Percentiles rank a stretch among this genome's conserved stretches.
Conservation (phyloP, 2,888 invertebrate species). For the Aphidoletes aphidimyza region DNA sequence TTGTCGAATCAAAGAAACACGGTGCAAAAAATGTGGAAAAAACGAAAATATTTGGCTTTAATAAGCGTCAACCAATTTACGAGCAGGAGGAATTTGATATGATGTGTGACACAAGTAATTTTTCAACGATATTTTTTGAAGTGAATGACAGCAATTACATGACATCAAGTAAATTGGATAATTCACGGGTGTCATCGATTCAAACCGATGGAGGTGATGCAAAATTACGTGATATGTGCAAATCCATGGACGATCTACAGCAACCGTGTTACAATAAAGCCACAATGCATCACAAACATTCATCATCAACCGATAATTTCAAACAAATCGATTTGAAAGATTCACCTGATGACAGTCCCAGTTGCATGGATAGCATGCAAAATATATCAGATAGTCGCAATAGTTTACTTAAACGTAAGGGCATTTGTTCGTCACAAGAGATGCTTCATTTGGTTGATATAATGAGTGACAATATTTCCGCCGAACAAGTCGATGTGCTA, state of each 20-base stretch:
- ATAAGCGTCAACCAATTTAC: slow-evolving; percentile 58
- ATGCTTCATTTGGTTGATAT: slow-evolving; percentile 59
- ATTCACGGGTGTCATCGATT: slow-evolving; percentile 54
- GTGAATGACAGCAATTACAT: slow-evolving; percentile 57
- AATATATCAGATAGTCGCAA: slow-evolving; percentile 39
- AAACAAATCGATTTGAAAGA: neutral
- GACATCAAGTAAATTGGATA: slow-evolving; percentile 56
- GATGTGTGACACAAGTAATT: slow-evolving; percentile 57
- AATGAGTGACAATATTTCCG: slow-evolving; percentile 58
- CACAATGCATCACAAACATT: neutral
- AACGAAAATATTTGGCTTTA: slow-evolving; percentile 57
- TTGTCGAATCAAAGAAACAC: slow-evolving; percentile 58
- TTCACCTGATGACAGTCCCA: neutral
- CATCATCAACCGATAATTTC: slow-evolving; percentile 25
- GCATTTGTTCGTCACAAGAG: slow-evolving; percentile 59
- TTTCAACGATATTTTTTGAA: slow-evolving; percentile 58
- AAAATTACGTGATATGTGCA: slow-evolving; percentile 16
- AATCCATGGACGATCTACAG: slow-evolving; percentile 15
- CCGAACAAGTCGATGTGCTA: slow-evolving; percentile 58
- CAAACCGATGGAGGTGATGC: slow-evolving; percentile 35
- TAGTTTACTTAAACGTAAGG: slow-evolving; percentile 58
- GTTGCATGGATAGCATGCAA: neutral
- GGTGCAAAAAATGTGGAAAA: slow-evolving; percentile 58
- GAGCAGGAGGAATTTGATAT: slow-evolving; percentile 57
- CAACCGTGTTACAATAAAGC: neutral